Percentiles rank a stretch among this genome's conserved stretches.
Conservation (phyloP, 2,888 invertebrate species). For the Drosophila cracens region DNA sequence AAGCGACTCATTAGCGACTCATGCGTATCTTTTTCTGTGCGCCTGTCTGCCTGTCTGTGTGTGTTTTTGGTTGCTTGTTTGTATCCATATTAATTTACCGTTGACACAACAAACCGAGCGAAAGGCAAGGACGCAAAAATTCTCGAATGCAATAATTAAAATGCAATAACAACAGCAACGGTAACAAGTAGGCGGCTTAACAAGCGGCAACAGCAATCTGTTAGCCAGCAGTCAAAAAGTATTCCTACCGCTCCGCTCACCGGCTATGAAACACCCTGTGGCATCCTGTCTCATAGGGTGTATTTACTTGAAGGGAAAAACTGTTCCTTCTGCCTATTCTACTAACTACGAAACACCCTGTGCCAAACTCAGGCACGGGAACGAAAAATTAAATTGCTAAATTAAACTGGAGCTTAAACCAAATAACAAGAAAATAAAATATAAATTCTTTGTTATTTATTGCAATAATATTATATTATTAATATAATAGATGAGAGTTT, state of each 20-base stretch:
- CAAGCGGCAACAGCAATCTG: constrained; percentile 9
- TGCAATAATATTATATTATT: not conserved
- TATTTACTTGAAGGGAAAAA: not conserved
- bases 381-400: not conserved
- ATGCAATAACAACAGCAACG: constrained; percentile 34
- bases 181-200: constrained; percentile 5
- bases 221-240: not conserved
- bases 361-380: not conserved
- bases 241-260: not conserved
- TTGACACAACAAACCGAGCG: constrained; percentile 26
- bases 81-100: constrained; percentile 43
- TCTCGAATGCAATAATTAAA: constrained; percentile 60
- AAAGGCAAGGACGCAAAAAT: constrained; percentile 16
- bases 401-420: not conserved
- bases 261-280: not conserved
- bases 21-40: constrained; percentile 15
- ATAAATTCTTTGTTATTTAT: not conserved
- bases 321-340: not conserved
- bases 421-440: not conserved
- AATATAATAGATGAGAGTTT: too few species aligned
- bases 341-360: not conserved
- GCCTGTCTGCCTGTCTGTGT: not conserved
- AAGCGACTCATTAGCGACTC: constrained; percentile 57
- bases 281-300: not conserved
- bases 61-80: constrained; percentile 10